A percentile compares a stretch with the other conserved stretches of the same genome.
These are phyloP conservation scores for Omphaloscelis lunosa DNA, from an alignment of 2,888 invertebrate genomes.

Conservation along the genomic window DNA sequence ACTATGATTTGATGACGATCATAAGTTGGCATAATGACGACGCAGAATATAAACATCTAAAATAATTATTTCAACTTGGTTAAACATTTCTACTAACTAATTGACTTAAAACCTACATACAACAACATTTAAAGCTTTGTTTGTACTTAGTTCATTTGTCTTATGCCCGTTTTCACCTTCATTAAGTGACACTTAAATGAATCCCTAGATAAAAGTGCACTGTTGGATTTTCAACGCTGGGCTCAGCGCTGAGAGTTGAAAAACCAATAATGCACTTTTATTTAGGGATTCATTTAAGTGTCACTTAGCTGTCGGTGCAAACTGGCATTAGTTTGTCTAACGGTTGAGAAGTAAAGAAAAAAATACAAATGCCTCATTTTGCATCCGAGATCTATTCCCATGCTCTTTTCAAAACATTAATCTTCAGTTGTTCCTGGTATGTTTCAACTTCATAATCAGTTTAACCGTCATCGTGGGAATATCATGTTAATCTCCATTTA, in stretches of 20 bases:
- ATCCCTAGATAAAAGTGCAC: too few relatives aligned
- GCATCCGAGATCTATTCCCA: constrained; percentile 17
- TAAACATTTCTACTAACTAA: background rate
- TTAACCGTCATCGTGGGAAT: constrained; percentile 9
- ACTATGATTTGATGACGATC: background rate
- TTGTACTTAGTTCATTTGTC: background rate
- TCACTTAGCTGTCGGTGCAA: too few relatives aligned
- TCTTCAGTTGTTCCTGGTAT: constrained; percentile 13
- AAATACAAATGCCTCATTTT: background rate
- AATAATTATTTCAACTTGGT: background rate
- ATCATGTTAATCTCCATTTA: background rate
- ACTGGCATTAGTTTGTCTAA: background rate
- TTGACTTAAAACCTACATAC: too few relatives aligned
- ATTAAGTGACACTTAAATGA: too few relatives aligned
- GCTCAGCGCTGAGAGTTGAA: too few relatives aligned
- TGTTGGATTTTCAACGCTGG: too few relatives aligned
- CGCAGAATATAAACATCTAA: background rate
- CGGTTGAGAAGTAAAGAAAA: background rate
- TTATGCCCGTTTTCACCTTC: too few relatives aligned
- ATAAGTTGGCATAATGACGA: background rate
- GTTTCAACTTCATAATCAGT: constrained; percentile 17
- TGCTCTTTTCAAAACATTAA: constrained; percentile 28
- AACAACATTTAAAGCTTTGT: background rate
- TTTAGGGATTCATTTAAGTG: too few relatives aligned
- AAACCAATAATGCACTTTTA: too few relatives aligned